Evolutionary conservation across 2,888 invertebrate genomes (phyloP), one percentile per base, ranked within the genome.

Genomic region (Polyommatus iphigenia): DNA sequence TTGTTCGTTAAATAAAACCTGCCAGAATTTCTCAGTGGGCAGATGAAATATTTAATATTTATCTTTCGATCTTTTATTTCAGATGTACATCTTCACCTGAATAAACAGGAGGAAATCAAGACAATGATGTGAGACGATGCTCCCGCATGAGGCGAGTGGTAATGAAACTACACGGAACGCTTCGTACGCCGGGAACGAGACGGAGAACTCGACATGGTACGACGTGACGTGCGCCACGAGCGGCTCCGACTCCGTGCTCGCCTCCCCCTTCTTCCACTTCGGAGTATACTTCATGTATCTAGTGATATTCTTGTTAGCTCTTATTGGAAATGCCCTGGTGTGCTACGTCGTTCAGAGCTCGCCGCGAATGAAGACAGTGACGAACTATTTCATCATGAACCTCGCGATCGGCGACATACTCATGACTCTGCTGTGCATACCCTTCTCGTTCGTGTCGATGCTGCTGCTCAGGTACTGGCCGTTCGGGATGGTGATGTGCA

Each of bases 341-440:
- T 98, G 98, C 88, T 98, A 97, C 88, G 97, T 98, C 36, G 98
- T 99, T 0, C 95, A 97, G 81, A 96, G 96, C 4, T 97, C 97
- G 18, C 97, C 97, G 0, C 95, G 97, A 62, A 98, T 98, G 98
- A 95, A 97, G 84, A 98, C 98, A 0, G 98, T 98, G 3, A 98
- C 98, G 71, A 99, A 99, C 89, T 98, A 96, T 89, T 98, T 98
- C 89, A 98, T 99, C 85, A 97, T 97, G 86, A 98, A 97, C 89
- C 93, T 99, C 81, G 98, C 98, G 0, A 95, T 98, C 62, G 98
- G 98, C 67, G 99, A 99, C 87, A 96, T 99, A 80, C 91, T 98
- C 78, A 98, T 99, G 96, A 97, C 98, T 0, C 86, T 98, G 36
- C 97, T 99, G 85, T 98, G 99, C 90, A 97, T 99, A 81, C 98